A percentile compares a stretch with the other conserved stretches of the same genome.
Evolutionary conservation across 92 coral and sea anemone genomes (phyloP).

Genomic region (Paramuricea clavata): DNA sequence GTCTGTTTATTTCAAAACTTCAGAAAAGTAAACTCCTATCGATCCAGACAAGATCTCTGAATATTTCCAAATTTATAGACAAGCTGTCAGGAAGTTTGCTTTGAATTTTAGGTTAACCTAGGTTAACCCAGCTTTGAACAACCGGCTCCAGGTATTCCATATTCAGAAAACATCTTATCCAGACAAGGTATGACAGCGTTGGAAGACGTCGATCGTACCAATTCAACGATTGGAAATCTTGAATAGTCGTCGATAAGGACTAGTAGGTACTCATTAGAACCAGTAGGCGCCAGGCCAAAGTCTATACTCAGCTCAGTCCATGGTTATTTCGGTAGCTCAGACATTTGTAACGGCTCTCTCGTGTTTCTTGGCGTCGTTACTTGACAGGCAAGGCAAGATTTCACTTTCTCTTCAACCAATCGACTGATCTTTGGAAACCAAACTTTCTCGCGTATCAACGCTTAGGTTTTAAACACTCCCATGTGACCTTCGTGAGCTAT

Average conservation of each 20-base stretch:
- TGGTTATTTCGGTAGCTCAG: neutral
- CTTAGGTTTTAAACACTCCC: neutral
- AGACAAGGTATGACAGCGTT: slow-evolving; percentile 42
- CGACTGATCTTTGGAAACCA: neutral
- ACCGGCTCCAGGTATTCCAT: too few species aligned
- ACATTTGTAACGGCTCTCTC: neutral
- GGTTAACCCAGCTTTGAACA: too few species aligned
- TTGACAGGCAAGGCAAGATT: neutral
- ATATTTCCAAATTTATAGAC: too few species aligned
- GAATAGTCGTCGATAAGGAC: slow-evolving; percentile 65
- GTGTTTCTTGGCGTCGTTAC: neutral
- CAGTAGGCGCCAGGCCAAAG: neutral
- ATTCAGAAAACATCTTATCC: slow-evolving; percentile 59
- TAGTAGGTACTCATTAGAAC: slow-evolving; percentile 41
- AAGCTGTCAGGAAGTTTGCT: too few species aligned
- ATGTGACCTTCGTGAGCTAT: neutral
- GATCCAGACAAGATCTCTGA: too few species aligned
- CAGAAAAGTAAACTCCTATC: too few species aligned
- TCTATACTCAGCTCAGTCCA: neutral
- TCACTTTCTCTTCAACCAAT: too few species aligned
- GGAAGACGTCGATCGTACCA: slow-evolving; percentile 51
- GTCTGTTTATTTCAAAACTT: too few species aligned
- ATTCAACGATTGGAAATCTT: slow-evolving; percentile 57
- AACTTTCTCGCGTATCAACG: neutral
- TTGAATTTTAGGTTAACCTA: too few species aligned